A percentile compares a stretch with the other conserved stretches of the same genome.
Evolutionary conservation across 2,888 invertebrate genomes (phyloP).

Genomic region (Synergus umbraculus): DNA sequence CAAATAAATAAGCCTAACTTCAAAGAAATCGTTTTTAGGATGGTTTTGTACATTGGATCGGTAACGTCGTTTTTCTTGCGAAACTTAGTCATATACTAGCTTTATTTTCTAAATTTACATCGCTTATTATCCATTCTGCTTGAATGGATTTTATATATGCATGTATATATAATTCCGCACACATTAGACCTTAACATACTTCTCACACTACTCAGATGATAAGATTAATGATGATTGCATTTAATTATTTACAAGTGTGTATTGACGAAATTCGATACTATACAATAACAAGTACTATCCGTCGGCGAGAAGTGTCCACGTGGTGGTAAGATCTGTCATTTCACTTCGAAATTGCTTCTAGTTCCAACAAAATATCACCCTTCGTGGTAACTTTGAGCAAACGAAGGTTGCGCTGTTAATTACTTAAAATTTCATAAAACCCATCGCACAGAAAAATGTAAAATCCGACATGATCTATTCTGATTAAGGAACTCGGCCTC

Average conservation of each 20-base stretch:
- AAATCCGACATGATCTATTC: not conserved
- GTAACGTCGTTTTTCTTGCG: constrained; percentile 28
- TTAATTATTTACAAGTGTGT: constrained; percentile 63
- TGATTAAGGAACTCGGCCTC: not conserved
- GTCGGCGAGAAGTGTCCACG: constrained; percentile 14
- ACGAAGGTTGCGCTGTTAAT: constrained; percentile 25
- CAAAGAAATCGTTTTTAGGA: not conserved
- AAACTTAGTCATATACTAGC: constrained; percentile 45
- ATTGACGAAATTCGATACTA: constrained; percentile 60
- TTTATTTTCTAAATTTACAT: constrained; percentile 64
- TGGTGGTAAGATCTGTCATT: not conserved
- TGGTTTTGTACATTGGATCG: constrained; percentile 10
- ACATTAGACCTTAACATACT: constrained; percentile 57
- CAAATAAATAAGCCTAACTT: not conserved
- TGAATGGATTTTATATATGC: constrained; percentile 36
- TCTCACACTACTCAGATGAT: constrained; percentile 60
- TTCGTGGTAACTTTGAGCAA: constrained; percentile 32
- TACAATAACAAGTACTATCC: constrained; percentile 55
- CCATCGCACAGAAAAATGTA: not conserved
- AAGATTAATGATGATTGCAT: constrained; percentile 60
- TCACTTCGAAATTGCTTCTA: not conserved
- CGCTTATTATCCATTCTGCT: constrained; percentile 45
- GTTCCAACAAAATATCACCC: constrained; percentile 6
- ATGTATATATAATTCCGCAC: constrained; percentile 52
- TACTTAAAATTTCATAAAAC: not conserved